Percentiles rank a stretch among this genome's conserved stretches.
phyloP scores from a whole-genome alignment of 1,140 invertebrate genomes.

The Apis laboriosa region DNA sequence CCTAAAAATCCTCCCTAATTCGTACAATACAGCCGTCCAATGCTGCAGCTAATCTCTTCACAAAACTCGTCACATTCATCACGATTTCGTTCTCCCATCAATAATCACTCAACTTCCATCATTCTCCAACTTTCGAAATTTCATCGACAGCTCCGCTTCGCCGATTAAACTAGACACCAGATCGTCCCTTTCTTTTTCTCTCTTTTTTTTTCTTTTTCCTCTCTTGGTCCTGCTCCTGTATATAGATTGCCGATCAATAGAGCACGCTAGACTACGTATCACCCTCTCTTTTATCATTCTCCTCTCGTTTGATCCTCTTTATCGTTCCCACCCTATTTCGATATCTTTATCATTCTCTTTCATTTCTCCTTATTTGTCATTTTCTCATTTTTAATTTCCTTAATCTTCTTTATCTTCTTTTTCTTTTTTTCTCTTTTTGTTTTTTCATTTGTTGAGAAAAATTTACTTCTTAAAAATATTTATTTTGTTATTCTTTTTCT shows the following conservation, averaged over 20 bases:
- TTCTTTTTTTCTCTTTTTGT: background rate
- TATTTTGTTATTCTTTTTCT: too few relatives aligned
- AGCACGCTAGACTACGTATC: constrained; percentile 4
- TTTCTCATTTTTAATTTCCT: background rate
- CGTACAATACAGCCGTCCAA: background rate
- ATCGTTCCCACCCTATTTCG: background rate
- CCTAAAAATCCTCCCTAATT: background rate
- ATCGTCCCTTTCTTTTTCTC: background rate
- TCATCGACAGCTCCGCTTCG: background rate
- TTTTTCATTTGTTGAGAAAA: too few relatives aligned
- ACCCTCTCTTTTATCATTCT: background rate
- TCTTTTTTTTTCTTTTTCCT: background rate
- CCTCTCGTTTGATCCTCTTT: background rate
- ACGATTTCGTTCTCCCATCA: background rate
- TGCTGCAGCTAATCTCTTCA: background rate
- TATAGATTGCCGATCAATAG: constrained; percentile 42
- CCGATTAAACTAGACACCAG: constrained; percentile 3
- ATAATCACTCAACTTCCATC: too few relatives aligned
- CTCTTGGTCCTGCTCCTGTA: background rate
- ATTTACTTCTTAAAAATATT: too few relatives aligned
- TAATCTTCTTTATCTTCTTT: background rate
- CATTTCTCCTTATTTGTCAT: background rate
- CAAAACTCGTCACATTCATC: background rate
- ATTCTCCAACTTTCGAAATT: background rate
- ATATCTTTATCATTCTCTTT: background rate